A percentile compares a stretch with the other conserved stretches of the same genome.
Conservation (phyloP, 2,888 invertebrate genomes). For the Camponotus fellah region DNA sequence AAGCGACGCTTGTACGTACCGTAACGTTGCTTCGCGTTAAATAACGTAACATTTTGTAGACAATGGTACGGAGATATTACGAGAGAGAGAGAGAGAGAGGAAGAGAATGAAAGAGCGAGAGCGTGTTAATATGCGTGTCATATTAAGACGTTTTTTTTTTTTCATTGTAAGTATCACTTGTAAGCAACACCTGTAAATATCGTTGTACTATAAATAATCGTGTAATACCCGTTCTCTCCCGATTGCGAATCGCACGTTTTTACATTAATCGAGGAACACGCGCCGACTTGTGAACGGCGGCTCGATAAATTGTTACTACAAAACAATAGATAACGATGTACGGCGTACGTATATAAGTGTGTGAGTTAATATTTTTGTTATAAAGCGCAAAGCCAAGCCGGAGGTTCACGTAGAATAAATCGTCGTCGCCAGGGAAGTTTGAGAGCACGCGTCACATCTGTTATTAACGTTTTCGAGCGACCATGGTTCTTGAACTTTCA, state of each 20-base stretch:
- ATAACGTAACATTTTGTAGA: conserved; percentile 69
- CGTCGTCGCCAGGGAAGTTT: conserved; percentile 62
- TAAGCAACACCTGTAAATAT: conserved; percentile 79
- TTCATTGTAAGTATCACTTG: conserved; percentile 61
- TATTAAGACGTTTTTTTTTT: conserved; percentile 52
- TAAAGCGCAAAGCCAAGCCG: conserved; percentile 18
- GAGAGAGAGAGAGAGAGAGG: conserved; percentile 24
- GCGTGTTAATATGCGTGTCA: conserved; percentile 4
- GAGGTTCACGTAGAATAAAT: conserved; percentile 31
- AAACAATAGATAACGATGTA: conserved; percentile 16
- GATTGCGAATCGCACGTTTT: conserved; percentile 60
- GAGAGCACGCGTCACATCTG: conserved; percentile 53
- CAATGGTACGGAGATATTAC: conserved; percentile 55
- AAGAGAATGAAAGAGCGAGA: conserved; percentile 18
- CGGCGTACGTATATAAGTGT: conserved; percentile 15
- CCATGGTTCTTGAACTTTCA: conserved; percentile 58
- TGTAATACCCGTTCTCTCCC: conserved; percentile 62
- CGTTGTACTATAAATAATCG: conserved; percentile 76
- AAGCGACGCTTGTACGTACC: conserved; percentile 68
- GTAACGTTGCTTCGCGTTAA: conserved; percentile 73
- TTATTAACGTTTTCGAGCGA: conserved; percentile 62
- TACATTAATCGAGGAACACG: conserved; percentile 38
- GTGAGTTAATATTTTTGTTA: conserved; percentile 45
- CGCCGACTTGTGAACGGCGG: conserved; percentile 29
- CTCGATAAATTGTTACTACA: conserved; percentile 44